Percentiles rank a stretch among this genome's conserved stretches.
These are phyloP conservation scores for Drosophila setosimentum DNA, from an alignment of 2,888 invertebrate species.

Conservation along the genomic window DNA sequence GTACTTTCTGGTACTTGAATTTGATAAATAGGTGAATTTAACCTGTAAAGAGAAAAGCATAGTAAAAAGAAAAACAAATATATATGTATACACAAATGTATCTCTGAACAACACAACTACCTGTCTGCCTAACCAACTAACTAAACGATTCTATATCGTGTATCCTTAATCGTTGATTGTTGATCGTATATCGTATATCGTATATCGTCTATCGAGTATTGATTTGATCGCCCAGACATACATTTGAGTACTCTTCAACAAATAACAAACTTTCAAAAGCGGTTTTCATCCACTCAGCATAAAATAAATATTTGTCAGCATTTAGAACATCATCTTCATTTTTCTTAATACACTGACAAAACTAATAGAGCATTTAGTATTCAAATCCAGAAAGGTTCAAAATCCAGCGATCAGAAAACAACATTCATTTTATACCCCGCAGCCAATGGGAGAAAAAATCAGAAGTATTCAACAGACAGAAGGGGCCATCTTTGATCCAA, in stretches of 20 bases:
- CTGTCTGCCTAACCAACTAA: conserved; percentile 57
- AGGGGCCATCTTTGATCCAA: too few species aligned
- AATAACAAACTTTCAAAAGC: conserved; percentile 48
- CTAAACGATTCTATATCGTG: conserved; percentile 5
- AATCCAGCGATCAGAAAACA: not conserved
- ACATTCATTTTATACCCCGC: not conserved
- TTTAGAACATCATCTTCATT: not conserved
- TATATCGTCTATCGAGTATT: conserved; percentile 8
- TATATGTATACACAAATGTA: conserved; percentile 19
- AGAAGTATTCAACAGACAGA: not conserved
- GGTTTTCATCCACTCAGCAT: conserved; percentile 56
- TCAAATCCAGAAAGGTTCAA: not conserved
- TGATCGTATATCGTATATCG: conserved; percentile 1
- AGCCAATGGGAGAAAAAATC: not conserved
- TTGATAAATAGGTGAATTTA: conserved; percentile 27
- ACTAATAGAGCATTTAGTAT: not conserved
- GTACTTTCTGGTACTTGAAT: conserved; percentile 8
- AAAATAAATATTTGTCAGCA: not conserved
- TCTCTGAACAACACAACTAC: conserved; percentile 71
- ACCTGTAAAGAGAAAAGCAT: conserved; percentile 14
- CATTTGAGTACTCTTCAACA: conserved; percentile 55
- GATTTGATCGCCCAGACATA: conserved; percentile 12
- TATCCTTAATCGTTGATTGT: conserved; percentile 11
- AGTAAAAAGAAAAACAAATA: conserved; percentile 3
- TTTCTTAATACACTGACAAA: not conserved